A percentile compares a stretch with the other conserved stretches of the same genome.
Evolutionary conservation across 2,113 vertebrate species (phyloP).

Genomic region (Anser brachyrhynchus): DNA sequence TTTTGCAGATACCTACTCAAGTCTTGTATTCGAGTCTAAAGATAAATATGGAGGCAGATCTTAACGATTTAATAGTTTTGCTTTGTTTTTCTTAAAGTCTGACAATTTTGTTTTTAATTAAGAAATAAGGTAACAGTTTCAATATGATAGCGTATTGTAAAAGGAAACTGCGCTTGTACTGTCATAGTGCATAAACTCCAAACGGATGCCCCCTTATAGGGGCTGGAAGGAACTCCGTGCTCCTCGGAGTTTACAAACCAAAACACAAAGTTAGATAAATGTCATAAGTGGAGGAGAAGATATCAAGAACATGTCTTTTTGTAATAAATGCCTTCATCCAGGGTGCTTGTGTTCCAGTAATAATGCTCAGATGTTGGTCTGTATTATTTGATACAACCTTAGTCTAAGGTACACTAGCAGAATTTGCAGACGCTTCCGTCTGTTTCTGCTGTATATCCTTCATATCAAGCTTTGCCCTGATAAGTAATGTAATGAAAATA

Average conservation of each 20-base stretch:
- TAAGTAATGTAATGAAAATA: not conserved
- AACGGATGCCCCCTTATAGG: fast-evolving
- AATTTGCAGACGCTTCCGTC: not conserved
- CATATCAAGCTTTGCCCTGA: not conserved
- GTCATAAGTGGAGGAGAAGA: not conserved
- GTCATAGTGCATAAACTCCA: not conserved
- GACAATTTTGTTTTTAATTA: not conserved
- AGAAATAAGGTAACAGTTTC: not conserved
- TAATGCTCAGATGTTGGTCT: not conserved
- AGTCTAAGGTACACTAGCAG: fast-evolving
- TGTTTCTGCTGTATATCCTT: not conserved
- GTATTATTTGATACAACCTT: not conserved
- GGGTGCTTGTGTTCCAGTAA: not conserved
- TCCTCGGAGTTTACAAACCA: not conserved
- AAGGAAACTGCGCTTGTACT: not conserved
- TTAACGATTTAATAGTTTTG: not conserved
- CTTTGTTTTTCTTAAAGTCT: not conserved
- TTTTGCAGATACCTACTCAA: not conserved
- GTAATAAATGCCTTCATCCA: fast-evolving
- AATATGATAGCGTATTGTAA: fast-evolving
- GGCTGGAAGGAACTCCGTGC: not conserved
- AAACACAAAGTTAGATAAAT: not conserved
- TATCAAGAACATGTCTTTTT: fast-evolving
- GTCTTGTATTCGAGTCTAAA: not conserved
- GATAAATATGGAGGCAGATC: not conserved